Percentiles rank a stretch among this genome's conserved stretches.
These are phyloP conservation scores for Protophormia terraenovae DNA, from an alignment of 2,888 invertebrate species.

Conservation along the genomic window DNA sequence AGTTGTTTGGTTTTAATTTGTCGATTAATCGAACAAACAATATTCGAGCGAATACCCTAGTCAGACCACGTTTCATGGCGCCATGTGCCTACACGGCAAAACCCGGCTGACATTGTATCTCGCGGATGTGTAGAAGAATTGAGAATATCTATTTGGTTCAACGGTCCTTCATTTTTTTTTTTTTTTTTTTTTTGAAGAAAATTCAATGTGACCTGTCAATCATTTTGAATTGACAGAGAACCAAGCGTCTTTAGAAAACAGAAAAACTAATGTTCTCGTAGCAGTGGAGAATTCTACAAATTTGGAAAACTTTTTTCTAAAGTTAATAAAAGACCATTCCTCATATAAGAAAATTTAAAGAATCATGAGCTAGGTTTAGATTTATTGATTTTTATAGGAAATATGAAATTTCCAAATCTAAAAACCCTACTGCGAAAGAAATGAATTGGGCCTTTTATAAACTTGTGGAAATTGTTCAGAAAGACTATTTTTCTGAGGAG, in stretches of 20 bases:
- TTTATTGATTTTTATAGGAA: too few relatives aligned
- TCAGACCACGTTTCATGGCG: neutral
- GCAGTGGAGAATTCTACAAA: neutral
- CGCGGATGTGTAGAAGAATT: neutral
- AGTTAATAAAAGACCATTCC: too few relatives aligned
- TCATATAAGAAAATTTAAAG: too few relatives aligned
- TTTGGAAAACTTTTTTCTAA: too few relatives aligned
- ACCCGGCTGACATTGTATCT: neutral
- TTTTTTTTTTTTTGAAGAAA: too few relatives aligned
- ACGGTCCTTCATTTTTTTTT: neutral
- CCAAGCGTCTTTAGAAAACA: neutral
- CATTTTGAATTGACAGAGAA: neutral
- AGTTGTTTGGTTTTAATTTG: too few relatives aligned
- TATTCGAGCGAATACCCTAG: too few relatives aligned
- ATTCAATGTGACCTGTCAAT: neutral
- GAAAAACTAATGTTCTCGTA: neutral
- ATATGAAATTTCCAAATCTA: neutral
- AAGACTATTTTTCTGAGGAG: neutral
- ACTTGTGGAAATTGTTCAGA: neutral
- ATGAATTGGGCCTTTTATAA: neutral
- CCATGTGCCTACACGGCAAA: neutral
- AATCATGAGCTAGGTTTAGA: too few relatives aligned
- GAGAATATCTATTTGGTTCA: neutral
- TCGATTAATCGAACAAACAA: too few relatives aligned
- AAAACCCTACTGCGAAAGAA: neutral